phyloP scores from a whole-genome alignment of 2,888 invertebrate species.

The Tipula confusa region DNA sequence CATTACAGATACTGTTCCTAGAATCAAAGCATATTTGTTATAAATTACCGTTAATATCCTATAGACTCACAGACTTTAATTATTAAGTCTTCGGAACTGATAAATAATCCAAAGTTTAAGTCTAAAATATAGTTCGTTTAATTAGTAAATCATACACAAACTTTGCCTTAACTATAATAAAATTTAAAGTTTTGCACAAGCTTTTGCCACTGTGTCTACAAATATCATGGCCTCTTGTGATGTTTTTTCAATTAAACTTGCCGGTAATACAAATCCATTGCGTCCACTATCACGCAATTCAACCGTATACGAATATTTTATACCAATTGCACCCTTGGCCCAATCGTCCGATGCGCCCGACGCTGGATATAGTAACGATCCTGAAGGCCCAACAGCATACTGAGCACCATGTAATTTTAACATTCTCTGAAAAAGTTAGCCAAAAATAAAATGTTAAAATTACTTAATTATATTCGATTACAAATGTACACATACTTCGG shows the following conservation, averaged over 20 bases:
- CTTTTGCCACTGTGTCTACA: constrained; percentile 59
- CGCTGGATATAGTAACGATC: constrained; percentile 72
- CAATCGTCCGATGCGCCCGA: constrained; percentile 85
- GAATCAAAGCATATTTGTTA: no score
- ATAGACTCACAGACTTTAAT: no score
- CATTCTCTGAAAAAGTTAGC: constrained; percentile 56
- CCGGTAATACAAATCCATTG: constrained; percentile 83
- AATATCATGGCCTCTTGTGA: constrained; percentile 72
- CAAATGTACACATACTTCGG: constrained; percentile 44
- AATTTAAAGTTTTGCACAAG: constrained; percentile 43
- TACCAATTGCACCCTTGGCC: constrained; percentile 76
- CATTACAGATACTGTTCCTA: no score
- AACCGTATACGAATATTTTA: constrained; percentile 85
- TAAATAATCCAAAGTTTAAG: no score
- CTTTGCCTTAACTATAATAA: constrained; percentile 31
- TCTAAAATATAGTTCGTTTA: not conserved
- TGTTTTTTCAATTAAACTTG: constrained; percentile 67
- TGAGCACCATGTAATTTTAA: constrained; percentile 55
- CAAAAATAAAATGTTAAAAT: not conserved
- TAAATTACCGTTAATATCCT: no score
- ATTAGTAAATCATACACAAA: constrained; percentile 39
- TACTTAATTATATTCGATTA: not conserved
- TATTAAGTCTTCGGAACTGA: no score
- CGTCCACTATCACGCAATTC: constrained; percentile 82
- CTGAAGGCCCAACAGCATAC: constrained; percentile 74